Conservation (phyloP, 2,888 invertebrate species). For the Cheilosia grossa region DNA sequence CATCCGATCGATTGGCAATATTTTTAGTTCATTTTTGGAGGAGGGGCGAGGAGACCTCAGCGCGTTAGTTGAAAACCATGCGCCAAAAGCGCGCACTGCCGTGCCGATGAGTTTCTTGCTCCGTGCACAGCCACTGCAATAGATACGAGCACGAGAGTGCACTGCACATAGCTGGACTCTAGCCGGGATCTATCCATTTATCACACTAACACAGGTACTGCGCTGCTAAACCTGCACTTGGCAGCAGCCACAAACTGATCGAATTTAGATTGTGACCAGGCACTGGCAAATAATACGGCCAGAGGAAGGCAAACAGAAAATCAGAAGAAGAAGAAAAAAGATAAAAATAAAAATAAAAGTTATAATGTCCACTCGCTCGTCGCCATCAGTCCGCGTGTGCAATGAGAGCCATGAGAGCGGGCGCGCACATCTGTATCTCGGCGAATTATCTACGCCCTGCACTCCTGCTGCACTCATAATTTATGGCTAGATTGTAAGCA, state of each 20-base stretch:
- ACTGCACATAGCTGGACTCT: constrained; percentile 42
- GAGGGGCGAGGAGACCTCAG: constrained; percentile 49
- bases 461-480: constrained; percentile 73
- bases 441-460: constrained; percentile 74
- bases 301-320: constrained; percentile 1
- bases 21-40: constrained; percentile 1
- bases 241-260: constrained; percentile 73
- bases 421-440: constrained; percentile 72
- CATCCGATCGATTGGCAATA: constrained; percentile 50
- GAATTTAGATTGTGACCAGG: constrained; percentile 70
- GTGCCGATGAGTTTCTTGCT: constrained; percentile 65
- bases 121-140: constrained; percentile 50
- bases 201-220: constrained; percentile 62
- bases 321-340: neutral
- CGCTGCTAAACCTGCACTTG: constrained; percentile 60
- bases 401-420: constrained; percentile 64
- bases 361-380: constrained; percentile 72
- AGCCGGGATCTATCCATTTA: constrained; percentile 58
- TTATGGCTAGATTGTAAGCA: constrained; percentile 76
- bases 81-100: constrained; percentile 63
- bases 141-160: constrained; percentile 49
- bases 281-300: constrained; percentile 22
- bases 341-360: too few species aligned
- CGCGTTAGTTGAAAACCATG: constrained; percentile 67
- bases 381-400: constrained; percentile 54